Evolutionary conservation across 1,140 invertebrate species (phyloP).

Genomic region (Drosophila arawakana): DNA sequence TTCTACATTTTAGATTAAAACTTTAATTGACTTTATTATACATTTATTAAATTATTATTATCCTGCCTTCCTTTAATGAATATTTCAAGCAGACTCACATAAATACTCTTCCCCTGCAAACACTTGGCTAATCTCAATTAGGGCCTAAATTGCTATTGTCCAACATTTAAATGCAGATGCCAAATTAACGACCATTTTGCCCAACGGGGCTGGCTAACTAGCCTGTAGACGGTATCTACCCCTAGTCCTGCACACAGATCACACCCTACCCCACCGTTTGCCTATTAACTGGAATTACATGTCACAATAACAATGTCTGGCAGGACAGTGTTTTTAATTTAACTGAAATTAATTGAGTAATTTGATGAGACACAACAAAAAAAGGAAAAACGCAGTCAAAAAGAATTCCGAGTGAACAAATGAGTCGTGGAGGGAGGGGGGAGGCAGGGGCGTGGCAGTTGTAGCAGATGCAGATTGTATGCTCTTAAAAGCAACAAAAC

Average conservation of each 20-base stretch:
- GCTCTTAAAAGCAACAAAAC: slow-evolving; percentile 39
- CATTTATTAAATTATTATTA: too few relatives aligned
- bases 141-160: slow-evolving; percentile 40
- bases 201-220: slow-evolving; percentile 19
- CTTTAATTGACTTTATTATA: too few relatives aligned
- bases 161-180: slow-evolving; percentile 54
- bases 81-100: too few relatives aligned
- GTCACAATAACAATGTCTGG: slow-evolving; percentile 29
- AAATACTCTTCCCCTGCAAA: neutral
- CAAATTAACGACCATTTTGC: slow-evolving; percentile 55
- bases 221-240: slow-evolving; percentile 2
- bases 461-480: slow-evolving; percentile 76
- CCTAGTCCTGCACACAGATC: neutral
- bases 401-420: slow-evolving; percentile 46
- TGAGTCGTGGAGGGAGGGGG: slow-evolving; percentile 2
- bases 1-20: too few relatives aligned
- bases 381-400: slow-evolving; percentile 43
- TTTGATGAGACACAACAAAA: slow-evolving; percentile 60
- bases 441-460: slow-evolving; percentile 32
- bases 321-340: slow-evolving; percentile 51
- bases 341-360: slow-evolving; percentile 80
- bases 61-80: too few relatives aligned
- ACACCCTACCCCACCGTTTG: neutral
- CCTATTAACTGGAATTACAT: slow-evolving; percentile 19
- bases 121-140: slow-evolving; percentile 35